Conservation (phyloP, 1,140 invertebrate species). For the Chironomus tepperi region DNA sequence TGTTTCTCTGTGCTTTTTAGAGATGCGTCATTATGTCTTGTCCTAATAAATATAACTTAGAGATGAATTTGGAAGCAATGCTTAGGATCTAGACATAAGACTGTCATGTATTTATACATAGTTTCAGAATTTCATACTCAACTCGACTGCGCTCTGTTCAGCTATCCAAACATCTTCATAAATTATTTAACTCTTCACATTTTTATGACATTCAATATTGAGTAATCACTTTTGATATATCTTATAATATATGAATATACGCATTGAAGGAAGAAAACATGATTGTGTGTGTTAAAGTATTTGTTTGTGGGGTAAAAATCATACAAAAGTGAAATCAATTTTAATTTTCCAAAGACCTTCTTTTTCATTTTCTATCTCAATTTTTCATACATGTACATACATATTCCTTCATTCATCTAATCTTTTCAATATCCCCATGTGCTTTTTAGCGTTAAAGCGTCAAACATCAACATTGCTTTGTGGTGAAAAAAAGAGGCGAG, state of each 20-base stretch:
- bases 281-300: too few relatives aligned
- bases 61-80: too few relatives aligned
- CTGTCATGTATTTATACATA: too few relatives aligned
- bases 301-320: neutral
- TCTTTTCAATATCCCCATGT: neutral
- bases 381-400: neutral
- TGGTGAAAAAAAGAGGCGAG: neutral
- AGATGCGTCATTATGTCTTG: too few relatives aligned
- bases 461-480: neutral
- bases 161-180: neutral
- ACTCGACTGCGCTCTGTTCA: neutral
- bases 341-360: neutral
- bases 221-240: too few relatives aligned
- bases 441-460: neutral
- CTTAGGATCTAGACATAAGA: too few relatives aligned
- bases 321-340: slow-evolving; percentile 2
- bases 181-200: neutral
- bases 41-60: too few relatives aligned
- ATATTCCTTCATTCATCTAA: neutral
- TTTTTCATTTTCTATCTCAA: neutral
- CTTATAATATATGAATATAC: too few relatives aligned
- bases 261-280: too few relatives aligned
- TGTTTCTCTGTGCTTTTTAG: too few relatives aligned
- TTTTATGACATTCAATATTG: neutral
- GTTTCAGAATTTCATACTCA: too few relatives aligned